Base-by-base conservation (phyloP, 2,888 invertebrate species). In the Alentia gelatinosa region DNA sequence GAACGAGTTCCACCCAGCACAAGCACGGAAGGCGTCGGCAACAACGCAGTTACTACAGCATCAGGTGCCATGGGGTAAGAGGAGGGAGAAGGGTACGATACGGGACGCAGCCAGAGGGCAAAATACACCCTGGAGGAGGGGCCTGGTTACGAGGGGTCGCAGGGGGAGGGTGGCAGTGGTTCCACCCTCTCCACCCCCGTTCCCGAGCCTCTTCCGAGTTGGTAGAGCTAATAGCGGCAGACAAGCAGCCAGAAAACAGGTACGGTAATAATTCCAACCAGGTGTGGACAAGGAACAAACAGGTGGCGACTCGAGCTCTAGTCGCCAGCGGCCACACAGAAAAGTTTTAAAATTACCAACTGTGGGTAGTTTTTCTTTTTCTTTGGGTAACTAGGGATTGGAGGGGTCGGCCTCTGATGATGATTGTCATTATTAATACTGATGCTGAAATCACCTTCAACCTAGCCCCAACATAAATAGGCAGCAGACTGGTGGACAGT, bases 391-490 rank as follows among this genome's bases (percentile, higher is more conserved):
- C 56, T n/a, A 79, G 79, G 39, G 79, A 19, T 19, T 79, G 79
- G 39, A 26, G 23, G 39, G 79, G 39, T 37, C 79, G 79, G 68
- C 68, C 30, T 68, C n/a, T 56, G 56, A 56, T 56, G 56, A 56
- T 56, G 12, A 74, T 26, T 26, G 30, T 74, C 30, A 74, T 74
- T 74, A 79, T 23, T 79, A 35, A 79, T 79, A 79, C 39, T 19
- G 35, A 79, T 79, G 79, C 79, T 86, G 12, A 86, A 47, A 86
- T 50, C 86, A 86, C 86, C 86, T 86, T 40, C 26, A 79, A 86
- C 86, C 86, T 47, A 86, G 42, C 86, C 86, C 86, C 86, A 86
- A 42, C 86, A 47, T 42, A 86, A 86, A 47, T 50, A 86, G 86
- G 47, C 42, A 74, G 74, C 79, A 39, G 35, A 68, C 68, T 68